Evolutionary conservation across 2,113 vertebrate species (phyloP).

Genomic region (Vimba vimba): DNA sequence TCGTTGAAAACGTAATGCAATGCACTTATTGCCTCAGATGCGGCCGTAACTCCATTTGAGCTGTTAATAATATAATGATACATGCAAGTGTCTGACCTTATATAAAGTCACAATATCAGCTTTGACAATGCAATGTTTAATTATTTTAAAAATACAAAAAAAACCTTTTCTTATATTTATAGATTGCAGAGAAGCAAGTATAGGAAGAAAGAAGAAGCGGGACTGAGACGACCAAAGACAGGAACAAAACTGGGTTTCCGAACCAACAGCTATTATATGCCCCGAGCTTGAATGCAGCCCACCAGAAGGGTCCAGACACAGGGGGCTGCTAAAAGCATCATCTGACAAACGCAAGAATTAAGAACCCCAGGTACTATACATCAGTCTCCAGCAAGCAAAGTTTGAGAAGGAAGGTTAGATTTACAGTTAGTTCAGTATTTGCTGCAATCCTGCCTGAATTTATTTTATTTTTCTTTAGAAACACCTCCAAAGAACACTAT

Average conservation of each 20-base stretch:
- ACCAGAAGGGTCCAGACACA: neutral
- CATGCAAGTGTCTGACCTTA: no score
- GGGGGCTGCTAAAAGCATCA: conserved; percentile 35
- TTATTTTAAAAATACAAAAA: no score
- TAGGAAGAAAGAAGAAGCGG: neutral
- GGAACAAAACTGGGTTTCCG: neutral
- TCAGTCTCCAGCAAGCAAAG: conserved; percentile 20
- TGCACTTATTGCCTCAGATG: no score
- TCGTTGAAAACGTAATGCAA: no score
- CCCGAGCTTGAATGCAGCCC: neutral
- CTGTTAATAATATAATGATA: no score
- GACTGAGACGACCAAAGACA: neutral
- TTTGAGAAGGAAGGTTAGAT: conserved; percentile 28
- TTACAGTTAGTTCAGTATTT: neutral
- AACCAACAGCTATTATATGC: neutral
- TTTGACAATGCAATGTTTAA: no score
- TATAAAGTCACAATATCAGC: no score
- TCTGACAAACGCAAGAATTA: neutral
- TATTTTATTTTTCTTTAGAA: conserved; percentile 10
- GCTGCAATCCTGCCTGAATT: neutral
- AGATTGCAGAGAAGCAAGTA: neutral
- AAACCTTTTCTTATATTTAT: neutral
- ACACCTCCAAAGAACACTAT: conserved; percentile 20
- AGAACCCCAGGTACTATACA: neutral
- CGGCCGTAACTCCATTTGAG: no score